Conservation (phyloP, 2,797 vertebrate species). For the Spinibarbus caldwelli region DNA sequence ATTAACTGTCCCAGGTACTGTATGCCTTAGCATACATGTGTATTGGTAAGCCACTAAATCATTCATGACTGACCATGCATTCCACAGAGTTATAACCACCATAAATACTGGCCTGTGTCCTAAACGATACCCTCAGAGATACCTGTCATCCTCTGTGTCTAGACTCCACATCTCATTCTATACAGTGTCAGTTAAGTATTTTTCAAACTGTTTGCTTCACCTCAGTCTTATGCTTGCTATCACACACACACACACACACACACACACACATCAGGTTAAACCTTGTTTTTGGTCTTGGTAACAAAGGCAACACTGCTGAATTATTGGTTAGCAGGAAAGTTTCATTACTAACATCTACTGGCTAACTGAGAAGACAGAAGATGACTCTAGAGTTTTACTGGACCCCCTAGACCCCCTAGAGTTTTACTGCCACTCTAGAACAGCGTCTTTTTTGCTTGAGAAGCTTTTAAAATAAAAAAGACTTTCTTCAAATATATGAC, state of each 20-base stretch:
- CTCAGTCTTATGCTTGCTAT: not conserved
- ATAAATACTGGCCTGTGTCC: not conserved
- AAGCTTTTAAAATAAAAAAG: not conserved
- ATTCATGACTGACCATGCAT: constrained; percentile 63
- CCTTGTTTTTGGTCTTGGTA: constrained; percentile 59
- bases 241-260: not conserved
- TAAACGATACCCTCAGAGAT: not conserved
- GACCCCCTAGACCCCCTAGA: not conserved
- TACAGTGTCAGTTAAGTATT: no score
- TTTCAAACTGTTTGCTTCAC: not conserved
- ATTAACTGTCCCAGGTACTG: constrained; percentile 63
- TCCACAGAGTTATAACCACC: not conserved
- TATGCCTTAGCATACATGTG: constrained; percentile 15
- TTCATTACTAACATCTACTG: constrained; percentile 64
- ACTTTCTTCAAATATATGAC: not conserved
- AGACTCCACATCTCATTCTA: not conserved
- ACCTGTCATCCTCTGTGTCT: rapidly evolving
- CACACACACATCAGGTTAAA: constrained; percentile 56
- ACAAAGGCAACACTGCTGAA: constrained; percentile 48
- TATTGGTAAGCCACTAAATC: constrained; percentile 40
- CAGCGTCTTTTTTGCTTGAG: not conserved
- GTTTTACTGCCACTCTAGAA: not conserved
- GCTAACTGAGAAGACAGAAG: constrained; percentile 28
- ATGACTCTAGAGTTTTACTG: no score
- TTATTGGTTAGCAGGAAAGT: constrained; percentile 52